Percentiles rank a stretch among this genome's conserved stretches.
These are phyloP conservation scores for Falco biarmicus DNA, from an alignment of 2,797 vertebrate genomes.

Conservation along the genomic window DNA sequence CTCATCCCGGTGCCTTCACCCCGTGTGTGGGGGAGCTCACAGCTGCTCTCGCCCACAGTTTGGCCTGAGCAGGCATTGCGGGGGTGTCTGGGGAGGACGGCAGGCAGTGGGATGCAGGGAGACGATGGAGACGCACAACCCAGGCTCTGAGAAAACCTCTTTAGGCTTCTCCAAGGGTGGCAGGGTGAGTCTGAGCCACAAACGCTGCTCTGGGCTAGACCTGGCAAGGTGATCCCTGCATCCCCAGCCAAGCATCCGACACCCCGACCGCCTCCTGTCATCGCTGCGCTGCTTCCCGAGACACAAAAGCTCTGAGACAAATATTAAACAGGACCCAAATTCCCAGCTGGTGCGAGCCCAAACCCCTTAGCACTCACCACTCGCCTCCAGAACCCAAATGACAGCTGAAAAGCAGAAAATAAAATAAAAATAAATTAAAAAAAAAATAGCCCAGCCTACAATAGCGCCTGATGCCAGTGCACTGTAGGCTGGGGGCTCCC, in stretches of 20 bases:
- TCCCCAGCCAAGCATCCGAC: background rate
- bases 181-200: background rate
- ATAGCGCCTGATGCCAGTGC: accelerated
- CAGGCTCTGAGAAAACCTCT: background rate
- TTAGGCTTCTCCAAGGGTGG: background rate
- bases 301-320: background rate
- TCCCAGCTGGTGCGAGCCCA: background rate
- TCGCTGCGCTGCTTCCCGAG: accelerated
- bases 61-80: accelerated
- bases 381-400: background rate
- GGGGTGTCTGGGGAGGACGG: background rate
- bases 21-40: accelerated
- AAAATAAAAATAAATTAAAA: background rate
- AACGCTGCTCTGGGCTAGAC: accelerated
- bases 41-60: accelerated
- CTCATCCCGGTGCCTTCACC: accelerated
- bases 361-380: background rate
- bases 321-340: background rate
- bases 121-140: accelerated
- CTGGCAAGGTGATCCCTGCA: background rate
- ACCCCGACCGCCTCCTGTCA: background rate
- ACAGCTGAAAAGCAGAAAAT: background rate
- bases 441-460: background rate
- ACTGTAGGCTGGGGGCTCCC: background rate
- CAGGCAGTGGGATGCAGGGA: background rate